phyloP scores from a whole-genome alignment of 2,888 invertebrate species.

The Drosophila buzzatii region DNA sequence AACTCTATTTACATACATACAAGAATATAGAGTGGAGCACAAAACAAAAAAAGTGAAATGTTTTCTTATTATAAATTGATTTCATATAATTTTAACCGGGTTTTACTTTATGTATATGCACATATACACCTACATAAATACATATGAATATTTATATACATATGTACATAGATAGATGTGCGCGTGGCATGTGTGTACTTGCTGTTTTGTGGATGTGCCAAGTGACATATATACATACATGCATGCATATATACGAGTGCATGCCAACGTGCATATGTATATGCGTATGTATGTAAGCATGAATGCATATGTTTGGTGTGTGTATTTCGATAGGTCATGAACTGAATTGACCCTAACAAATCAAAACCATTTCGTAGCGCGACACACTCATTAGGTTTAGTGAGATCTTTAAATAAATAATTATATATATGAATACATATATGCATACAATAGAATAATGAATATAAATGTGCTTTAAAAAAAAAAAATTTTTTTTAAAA shows the following conservation, averaged over 20 bases:
- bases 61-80: slow-evolving; percentile 12
- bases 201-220: background rate
- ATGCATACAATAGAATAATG: too few species aligned
- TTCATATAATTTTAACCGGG: background rate
- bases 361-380: slow-evolving; percentile 21
- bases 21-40: background rate
- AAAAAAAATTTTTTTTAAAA: slow-evolving; percentile 9
- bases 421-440: too few species aligned
- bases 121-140: background rate
- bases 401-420: background rate
- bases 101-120: slow-evolving; percentile 1
- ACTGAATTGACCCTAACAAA: slow-evolving; percentile 71
- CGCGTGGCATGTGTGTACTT: slow-evolving; percentile 2
- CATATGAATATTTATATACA: too few species aligned
- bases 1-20: slow-evolving; percentile 25
- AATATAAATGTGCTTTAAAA: background rate
- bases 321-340: slow-evolving; percentile 71
- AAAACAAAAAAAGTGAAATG: slow-evolving; percentile 15
- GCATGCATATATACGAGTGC: background rate
- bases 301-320: slow-evolving; percentile 9
- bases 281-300: slow-evolving; percentile 4
- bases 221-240: slow-evolving; percentile 1
- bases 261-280: background rate
- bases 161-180: background rate
- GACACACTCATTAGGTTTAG: slow-evolving; percentile 15